Conservation (phyloP, 2,888 invertebrate species). For the Galerucella nymphaeae region DNA sequence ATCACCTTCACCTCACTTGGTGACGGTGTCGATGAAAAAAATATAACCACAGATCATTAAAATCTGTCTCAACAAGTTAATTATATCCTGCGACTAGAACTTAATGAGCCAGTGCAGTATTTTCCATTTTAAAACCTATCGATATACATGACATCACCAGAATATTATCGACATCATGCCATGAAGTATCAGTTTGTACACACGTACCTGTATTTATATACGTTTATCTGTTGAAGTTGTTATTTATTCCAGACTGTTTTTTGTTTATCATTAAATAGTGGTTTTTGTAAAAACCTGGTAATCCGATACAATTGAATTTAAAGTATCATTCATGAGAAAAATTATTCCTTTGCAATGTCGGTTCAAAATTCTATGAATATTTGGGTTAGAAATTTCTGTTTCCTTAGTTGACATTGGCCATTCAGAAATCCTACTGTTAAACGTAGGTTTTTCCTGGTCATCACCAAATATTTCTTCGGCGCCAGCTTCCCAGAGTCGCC, state of each 20-base stretch:
- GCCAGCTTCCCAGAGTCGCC: too few species aligned
- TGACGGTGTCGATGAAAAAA: neutral
- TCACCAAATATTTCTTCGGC: too few species aligned
- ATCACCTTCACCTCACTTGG: neutral
- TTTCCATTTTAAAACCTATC: neutral
- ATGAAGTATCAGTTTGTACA: neutral
- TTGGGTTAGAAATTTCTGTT: too few species aligned
- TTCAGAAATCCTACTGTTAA: too few species aligned
- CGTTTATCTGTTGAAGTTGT: neutral
- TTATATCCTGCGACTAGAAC: constrained; percentile 1
- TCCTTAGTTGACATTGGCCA: too few species aligned
- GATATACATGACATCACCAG: neutral
- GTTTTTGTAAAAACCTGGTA: neutral
- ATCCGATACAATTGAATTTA: too few species aligned
- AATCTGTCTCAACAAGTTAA: constrained; percentile 2
- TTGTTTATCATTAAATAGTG: neutral
- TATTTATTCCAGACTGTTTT: neutral
- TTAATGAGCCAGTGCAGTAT: constrained; percentile 2
- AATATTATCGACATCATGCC: neutral
- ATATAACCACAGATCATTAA: neutral
- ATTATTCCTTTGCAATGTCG: too few species aligned
- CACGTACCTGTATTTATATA: neutral
- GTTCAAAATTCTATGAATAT: too few species aligned
- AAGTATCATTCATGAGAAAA: too few species aligned
- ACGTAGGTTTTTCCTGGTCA: too few species aligned